Conservation (phyloP, 2,797 vertebrate genomes). For the Loris lydekkerianus region DNA sequence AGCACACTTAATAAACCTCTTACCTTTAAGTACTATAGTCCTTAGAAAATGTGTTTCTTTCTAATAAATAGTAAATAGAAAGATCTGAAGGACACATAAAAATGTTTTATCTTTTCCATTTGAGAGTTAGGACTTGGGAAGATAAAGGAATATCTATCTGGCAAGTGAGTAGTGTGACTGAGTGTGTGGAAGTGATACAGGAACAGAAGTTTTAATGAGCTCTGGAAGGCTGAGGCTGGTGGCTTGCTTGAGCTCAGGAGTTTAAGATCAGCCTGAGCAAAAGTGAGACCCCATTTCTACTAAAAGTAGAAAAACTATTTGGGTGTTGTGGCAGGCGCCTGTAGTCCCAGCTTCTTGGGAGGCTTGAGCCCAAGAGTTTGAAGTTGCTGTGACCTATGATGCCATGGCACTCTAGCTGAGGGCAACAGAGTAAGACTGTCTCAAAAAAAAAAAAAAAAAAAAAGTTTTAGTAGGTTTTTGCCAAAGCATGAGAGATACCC, state of each 20-base stretch:
- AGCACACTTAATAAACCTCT: constrained; percentile 20
- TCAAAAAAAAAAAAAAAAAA: no score
- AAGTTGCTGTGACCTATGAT: no score
- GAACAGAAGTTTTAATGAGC: constrained; percentile 5
- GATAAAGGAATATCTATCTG: constrained; percentile 1
- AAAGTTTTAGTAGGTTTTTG: background rate
- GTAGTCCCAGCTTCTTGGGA: no score
- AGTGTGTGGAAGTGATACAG: background rate
- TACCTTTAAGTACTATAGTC: background rate
- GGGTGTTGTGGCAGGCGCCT: no score
- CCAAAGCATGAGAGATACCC: background rate
- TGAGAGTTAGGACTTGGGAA: constrained; percentile 14
- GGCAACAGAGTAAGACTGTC: no score
- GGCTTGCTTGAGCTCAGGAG: no score
- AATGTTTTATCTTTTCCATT: constrained; percentile 20
- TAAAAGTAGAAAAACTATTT: no score
- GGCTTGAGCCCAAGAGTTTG: no score
- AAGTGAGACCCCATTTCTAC: no score
- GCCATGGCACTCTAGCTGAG: no score
- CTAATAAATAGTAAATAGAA: constrained; percentile 21
- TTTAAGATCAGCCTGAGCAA: no score
- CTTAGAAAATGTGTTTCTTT: constrained; percentile 4
- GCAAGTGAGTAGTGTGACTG: background rate
- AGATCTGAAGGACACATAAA: background rate
- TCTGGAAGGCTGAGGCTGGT: no score